Base-by-base conservation (phyloP, 2,113 vertebrate species). In the Salminus brasiliensis region DNA sequence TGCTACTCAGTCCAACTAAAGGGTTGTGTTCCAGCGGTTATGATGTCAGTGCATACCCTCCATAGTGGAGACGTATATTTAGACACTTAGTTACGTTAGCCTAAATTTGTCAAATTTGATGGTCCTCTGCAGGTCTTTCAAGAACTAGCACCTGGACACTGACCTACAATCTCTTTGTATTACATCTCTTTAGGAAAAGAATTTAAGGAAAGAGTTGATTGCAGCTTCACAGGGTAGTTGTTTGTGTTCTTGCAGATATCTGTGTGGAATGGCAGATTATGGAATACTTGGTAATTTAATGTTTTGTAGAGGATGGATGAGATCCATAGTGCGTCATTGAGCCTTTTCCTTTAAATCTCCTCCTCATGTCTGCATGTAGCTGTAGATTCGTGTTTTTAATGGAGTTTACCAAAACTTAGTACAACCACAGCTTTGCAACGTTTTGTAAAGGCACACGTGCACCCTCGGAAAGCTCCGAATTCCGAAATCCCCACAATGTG, bases 401-500 rank as follows among this genome's bases (percentile, higher is more conserved):
- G 10, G 32, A 70, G 13, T 7, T 23, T 18, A 39, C 63, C 63
- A 77, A 49, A 21, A 36, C 18, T 55, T 23, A 34, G 30, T 34
- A 63, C 25, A 73, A 27, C 32, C 6, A 3, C 59, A 43, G 3
- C 52, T 68, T 52, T 78, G 47, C n/a, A 36, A 25, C 29, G 73
- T 55, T 52, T 74, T 45, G 2, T 55, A 11, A 43, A n/a, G 57
- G 32, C 60, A 52, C 76, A 78, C 43, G 53, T 81, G 5, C 73
- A 49, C 63, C 27, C 45, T 59, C 53, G 6, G 52, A 70, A 23
- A 41, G 34, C 49, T 57, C 49, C 16, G 59, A 57, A 55, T 62
- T 76, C 39, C 81, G 45, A 79, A 74, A 72, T 43, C 81, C 69
- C 79, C 27, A 74, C 63, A 78, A 55, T 81, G 43, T 81, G 65